These are phyloP conservation scores for Gracilinanus agilis DNA, from an alignment of 2,113 vertebrate genomes.

Conservation along the genomic window DNA sequence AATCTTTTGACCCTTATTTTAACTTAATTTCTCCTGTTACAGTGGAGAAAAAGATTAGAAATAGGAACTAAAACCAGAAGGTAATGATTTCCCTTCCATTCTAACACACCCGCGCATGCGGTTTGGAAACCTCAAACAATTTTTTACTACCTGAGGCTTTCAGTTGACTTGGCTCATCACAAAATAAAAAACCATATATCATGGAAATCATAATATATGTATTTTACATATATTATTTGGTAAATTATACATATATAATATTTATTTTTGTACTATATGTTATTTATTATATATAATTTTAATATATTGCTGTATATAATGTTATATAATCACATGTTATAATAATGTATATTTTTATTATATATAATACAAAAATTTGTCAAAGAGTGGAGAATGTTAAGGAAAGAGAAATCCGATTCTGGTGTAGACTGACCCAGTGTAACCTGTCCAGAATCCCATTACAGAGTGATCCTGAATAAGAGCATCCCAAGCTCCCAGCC, in stretches of 20 bases:
- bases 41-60: neutral
- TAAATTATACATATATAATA: too few species aligned
- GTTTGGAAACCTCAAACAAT: neutral
- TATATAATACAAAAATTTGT: neutral
- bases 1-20: neutral
- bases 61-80: neutral
- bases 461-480: neutral
- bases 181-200: neutral
- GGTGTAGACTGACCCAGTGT: neutral
- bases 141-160: neutral
- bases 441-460: neutral
- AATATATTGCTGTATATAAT: too few species aligned
- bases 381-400: neutral
- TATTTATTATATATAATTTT: too few species aligned
- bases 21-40: neutral
- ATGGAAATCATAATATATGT: neutral
- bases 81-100: neutral
- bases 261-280: too few species aligned
- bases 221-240: too few species aligned
- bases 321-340: too few species aligned
- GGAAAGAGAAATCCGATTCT: neutral
- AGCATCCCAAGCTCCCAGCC: neutral
- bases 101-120: neutral
- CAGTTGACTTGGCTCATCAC: neutral
- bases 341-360: too few species aligned